phyloP scores from a whole-genome alignment of 2,797 vertebrate species.

The Nyctalus aviator region DNA sequence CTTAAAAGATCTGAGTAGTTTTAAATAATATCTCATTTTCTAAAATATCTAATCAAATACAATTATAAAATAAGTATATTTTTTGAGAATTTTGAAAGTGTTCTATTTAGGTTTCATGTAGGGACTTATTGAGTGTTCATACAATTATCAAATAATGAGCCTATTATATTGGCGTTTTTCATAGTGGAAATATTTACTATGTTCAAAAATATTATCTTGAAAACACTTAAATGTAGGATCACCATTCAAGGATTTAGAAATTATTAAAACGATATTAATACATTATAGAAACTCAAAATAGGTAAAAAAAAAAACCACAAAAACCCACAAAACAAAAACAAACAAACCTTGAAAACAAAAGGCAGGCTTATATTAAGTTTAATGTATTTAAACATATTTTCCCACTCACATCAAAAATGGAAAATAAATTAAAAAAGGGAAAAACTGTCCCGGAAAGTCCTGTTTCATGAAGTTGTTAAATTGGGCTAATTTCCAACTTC shows the following conservation, averaged over 20 bases:
- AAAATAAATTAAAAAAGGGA: constrained; percentile 7
- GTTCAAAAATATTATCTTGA: constrained; percentile 59
- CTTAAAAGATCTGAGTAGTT: constrained; percentile 11
- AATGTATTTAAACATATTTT: constrained; percentile 40
- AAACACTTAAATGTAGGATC: constrained; percentile 11
- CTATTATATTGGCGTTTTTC: constrained; percentile 33
- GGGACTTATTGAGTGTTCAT: constrained; percentile 57
- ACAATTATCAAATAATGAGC: constrained; percentile 71
- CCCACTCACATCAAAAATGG: neutral
- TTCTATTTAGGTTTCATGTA: constrained; percentile 64
- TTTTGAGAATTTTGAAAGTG: constrained; percentile 26
- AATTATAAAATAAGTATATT: constrained; percentile 48
- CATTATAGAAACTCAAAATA: neutral
- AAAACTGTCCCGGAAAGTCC: neutral
- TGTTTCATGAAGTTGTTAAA: neutral
- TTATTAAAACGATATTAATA: constrained; percentile 49
- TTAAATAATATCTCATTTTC: constrained; percentile 64
- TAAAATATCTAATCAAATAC: constrained; percentile 52
- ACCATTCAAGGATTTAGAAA: constrained; percentile 42
- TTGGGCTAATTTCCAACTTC: neutral
- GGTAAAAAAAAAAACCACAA: neutral
- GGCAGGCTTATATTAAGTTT: neutral
- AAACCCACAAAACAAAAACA: neutral
- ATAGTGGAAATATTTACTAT: constrained; percentile 58
- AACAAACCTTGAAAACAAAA: neutral